Conservation (phyloP, 2,797 vertebrate species). For the Apogon hyalosoma region DNA sequence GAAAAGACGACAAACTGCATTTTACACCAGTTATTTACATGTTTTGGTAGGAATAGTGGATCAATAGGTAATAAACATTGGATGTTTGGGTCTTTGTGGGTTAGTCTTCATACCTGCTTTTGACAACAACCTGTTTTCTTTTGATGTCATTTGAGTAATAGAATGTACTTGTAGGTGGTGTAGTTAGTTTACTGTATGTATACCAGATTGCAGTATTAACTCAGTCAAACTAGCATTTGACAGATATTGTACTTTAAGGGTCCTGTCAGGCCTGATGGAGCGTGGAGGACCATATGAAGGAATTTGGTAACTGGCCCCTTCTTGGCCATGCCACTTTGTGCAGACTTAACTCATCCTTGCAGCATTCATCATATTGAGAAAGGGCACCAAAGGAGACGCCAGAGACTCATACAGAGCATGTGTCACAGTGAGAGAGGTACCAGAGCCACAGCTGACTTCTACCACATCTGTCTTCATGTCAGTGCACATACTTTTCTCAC, state of each 20-base stretch:
- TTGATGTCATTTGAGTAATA: too few species aligned
- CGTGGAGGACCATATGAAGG: constrained; percentile 15
- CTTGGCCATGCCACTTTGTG: constrained; percentile 29
- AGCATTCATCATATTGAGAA: constrained; percentile 59
- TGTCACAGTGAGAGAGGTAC: constrained; percentile 43
- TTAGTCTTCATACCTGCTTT: neutral
- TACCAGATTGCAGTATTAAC: too few species aligned
- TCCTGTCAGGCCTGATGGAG: neutral
- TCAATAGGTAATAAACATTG: too few species aligned
- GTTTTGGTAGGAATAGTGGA: too few species aligned
- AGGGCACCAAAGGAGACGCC: constrained; percentile 36
- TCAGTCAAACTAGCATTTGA: too few species aligned
- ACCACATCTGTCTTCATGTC: constrained; percentile 41
- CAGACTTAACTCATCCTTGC: constrained; percentile 36
- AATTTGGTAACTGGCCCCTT: constrained; percentile 22
- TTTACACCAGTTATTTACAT: too few species aligned
- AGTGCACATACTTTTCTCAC: constrained; percentile 26
- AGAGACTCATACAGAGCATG: constrained; percentile 29
- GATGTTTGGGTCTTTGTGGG: too few species aligned
- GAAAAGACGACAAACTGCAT: too few species aligned
- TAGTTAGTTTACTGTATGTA: too few species aligned
- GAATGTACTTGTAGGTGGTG: too few species aligned
- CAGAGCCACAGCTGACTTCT: constrained; percentile 30
- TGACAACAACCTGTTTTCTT: neutral
- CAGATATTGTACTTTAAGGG: neutral